These are phyloP conservation scores for Phorcus lineatus DNA, from an alignment of 2,888 invertebrate species.

Conservation along the genomic window DNA sequence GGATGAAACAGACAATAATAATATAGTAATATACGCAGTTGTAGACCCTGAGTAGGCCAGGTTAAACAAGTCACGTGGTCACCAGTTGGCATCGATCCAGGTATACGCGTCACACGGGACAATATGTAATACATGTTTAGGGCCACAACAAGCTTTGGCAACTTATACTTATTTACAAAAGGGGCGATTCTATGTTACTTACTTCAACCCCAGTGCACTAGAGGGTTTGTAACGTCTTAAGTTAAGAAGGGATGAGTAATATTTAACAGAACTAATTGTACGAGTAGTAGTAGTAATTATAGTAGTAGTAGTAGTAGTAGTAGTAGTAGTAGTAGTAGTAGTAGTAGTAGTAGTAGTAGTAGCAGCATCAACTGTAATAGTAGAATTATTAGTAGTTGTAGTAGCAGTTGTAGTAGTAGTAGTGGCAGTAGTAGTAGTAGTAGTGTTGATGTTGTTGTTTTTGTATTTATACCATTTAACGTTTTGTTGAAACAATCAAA, in stretches of 20 bases:
- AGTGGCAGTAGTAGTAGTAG: slow-evolving; percentile 1
- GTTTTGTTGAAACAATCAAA: too few species aligned
- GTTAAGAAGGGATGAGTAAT: too few species aligned
- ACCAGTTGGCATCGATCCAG: not conserved
- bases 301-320: not conserved
- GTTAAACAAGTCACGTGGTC: not conserved
- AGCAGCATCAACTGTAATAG: not conserved
- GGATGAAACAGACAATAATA: not conserved
- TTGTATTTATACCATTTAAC: too few species aligned
- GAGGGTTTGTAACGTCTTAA: too few species aligned
- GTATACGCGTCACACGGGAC: too few species aligned
- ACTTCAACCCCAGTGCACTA: too few species aligned
- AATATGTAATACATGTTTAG: too few species aligned
- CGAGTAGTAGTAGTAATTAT: not conserved
- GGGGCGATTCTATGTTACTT: too few species aligned
- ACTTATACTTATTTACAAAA: too few species aligned
- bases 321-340: not conserved
- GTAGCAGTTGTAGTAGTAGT: not conserved
- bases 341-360: not conserved
- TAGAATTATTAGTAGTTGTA: not conserved
- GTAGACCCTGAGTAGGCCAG: not conserved
- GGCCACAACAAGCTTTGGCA: too few species aligned
- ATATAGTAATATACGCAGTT: not conserved
- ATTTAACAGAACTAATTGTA: not conserved
- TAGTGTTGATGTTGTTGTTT: too few species aligned